Evolutionary conservation across 2,113 vertebrate genomes (phyloP).

Genomic region (Psophia crepitans): DNA sequence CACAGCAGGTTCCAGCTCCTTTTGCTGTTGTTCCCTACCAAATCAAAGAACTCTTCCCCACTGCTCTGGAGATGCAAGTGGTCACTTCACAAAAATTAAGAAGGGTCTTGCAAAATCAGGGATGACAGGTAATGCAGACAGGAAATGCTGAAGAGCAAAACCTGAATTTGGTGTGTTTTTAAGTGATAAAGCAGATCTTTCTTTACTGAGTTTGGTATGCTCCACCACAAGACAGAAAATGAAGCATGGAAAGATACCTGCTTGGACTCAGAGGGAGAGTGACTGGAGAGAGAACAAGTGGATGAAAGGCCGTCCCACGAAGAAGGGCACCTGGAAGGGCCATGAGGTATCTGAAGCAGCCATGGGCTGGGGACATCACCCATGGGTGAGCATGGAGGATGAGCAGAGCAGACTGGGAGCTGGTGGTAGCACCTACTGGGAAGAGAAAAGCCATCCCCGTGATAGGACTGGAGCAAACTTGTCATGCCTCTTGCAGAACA

Average conservation of each 20-base stretch:
- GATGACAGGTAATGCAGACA: not conserved
- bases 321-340: not conserved
- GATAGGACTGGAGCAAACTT: not conserved
- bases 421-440: not conserved
- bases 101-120: not conserved
- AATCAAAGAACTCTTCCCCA: not conserved
- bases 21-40: not conserved
- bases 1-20: not conserved
- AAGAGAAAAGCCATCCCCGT: not conserved
- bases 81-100: not conserved
- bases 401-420: not conserved
- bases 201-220: not conserved
- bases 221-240: not conserved
- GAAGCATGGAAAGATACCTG: not conserved
- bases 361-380: not conserved
- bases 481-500: not conserved
- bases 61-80: rapidly evolving
- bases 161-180: not conserved
- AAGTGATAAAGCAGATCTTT: not conserved
- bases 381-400: not conserved
- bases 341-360: not conserved
- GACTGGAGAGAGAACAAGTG: not conserved
- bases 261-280: not conserved
- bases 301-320: not conserved
- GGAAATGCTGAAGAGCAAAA: not conserved